These are phyloP conservation scores for Patella pellucida DNA, from an alignment of 2,888 invertebrate species.

Conservation along the genomic window DNA sequence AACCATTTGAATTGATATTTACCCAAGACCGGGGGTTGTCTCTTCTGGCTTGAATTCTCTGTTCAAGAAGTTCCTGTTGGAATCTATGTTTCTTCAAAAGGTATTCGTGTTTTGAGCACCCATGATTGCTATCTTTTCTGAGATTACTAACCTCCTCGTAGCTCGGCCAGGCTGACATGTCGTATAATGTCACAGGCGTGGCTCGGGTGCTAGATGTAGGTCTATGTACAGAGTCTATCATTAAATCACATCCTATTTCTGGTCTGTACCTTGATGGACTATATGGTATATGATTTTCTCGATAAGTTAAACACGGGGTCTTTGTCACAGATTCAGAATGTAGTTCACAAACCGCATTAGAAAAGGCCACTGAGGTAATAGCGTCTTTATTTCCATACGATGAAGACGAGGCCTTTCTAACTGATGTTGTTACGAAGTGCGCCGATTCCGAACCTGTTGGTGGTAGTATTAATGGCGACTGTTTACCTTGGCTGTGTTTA, in stretches of 20 bases:
- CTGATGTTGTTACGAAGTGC: too few species aligned
- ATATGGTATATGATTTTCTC: too few species aligned
- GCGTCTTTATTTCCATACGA: neutral
- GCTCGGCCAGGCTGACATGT: neutral
- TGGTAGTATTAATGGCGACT: neutral
- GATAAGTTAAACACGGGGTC: too few species aligned
- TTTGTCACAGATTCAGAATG: neutral
- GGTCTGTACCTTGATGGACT: too few species aligned
- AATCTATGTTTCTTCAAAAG: neutral
- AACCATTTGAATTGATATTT: neutral
- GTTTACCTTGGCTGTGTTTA: neutral
- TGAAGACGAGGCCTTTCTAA: too few species aligned
- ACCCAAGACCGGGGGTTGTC: neutral
- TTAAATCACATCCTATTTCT: neutral
- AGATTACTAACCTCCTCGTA: neutral
- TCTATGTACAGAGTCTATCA: neutral
- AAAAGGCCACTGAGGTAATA: neutral
- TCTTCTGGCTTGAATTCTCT: neutral
- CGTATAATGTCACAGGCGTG: neutral
- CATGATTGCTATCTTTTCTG: neutral
- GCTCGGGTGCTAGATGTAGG: neutral
- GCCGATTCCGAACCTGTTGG: neutral
- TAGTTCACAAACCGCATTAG: neutral
- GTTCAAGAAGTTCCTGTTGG: neutral
- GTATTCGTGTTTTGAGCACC: conserved; percentile 3